These are phyloP conservation scores for Falco cherrug DNA, from an alignment of 2,797 vertebrate species.

Conservation along the genomic window DNA sequence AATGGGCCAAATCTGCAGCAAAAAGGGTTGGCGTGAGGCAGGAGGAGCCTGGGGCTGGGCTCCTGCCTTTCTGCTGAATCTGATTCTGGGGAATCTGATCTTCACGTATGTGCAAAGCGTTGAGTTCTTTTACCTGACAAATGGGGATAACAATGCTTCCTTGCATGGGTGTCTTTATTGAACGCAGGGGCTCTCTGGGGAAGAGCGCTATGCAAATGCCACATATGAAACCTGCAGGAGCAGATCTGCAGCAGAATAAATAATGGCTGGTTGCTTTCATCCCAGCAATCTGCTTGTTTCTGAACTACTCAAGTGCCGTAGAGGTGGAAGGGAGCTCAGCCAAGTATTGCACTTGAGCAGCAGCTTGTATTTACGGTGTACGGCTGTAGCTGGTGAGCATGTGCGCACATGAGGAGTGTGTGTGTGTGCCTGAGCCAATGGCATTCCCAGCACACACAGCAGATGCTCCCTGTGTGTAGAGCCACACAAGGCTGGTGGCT, in stretches of 20 bases:
- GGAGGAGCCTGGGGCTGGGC: neutral
- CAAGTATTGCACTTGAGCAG: slow-evolving; percentile 1
- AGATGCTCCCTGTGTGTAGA: slow-evolving; percentile 21
- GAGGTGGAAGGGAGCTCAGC: slow-evolving; percentile 24
- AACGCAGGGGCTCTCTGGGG: rapidly evolving
- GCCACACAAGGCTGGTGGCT: neutral
- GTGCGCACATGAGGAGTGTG: neutral
- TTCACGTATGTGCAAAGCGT: rapidly evolving
- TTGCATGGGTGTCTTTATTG: neutral
- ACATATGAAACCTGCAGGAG: neutral
- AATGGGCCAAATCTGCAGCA: neutral
- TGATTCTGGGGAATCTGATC: neutral
- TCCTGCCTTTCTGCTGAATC: neutral
- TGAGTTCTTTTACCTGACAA: neutral
- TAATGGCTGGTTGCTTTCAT: neutral
- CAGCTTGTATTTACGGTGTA: slow-evolving; percentile 55
- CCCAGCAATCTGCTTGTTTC: neutral
- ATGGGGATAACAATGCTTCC: neutral
- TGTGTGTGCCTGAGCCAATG: neutral
- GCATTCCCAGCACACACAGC: slow-evolving; percentile 3
- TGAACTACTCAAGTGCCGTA: neutral
- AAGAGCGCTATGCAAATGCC: neutral
- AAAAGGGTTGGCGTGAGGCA: neutral
- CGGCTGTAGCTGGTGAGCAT: neutral
- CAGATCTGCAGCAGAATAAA: neutral